phyloP scores from a whole-genome alignment of 2,797 vertebrate species.

The Typhlichthys eigenmanni region DNA sequence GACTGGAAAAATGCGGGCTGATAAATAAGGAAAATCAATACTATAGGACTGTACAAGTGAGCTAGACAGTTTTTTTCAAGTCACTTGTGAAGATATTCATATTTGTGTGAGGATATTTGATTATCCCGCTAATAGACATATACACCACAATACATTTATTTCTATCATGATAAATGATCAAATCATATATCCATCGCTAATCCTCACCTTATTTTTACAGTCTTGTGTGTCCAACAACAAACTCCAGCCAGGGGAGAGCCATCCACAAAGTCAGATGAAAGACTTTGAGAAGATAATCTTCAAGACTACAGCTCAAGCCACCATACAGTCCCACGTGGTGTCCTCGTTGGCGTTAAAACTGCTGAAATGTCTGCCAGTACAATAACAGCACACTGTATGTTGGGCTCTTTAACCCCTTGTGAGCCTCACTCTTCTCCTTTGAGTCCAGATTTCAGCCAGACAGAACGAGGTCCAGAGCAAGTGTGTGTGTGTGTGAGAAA shows the following conservation, averaged over 20 bases:
- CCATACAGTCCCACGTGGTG: slow-evolving; percentile 16
- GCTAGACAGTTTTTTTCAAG: too few species aligned
- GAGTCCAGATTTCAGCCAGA: slow-evolving; percentile 33
- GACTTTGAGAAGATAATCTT: slow-evolving; percentile 2
- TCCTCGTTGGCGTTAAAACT: neutral
- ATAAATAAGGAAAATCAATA: too few species aligned
- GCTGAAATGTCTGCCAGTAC: neutral
- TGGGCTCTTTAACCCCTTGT: neutral
- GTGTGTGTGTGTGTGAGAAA: neutral
- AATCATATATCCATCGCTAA: neutral
- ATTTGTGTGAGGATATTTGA: too few species aligned
- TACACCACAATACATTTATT: too few species aligned
- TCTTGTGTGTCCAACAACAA: slow-evolving; percentile 31
- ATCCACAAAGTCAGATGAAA: slow-evolving; percentile 19
- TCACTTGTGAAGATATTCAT: too few species aligned
- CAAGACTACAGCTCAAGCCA: slow-evolving; percentile 23
- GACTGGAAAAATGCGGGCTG: too few species aligned
- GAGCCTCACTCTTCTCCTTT: neutral
- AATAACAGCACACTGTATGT: neutral
- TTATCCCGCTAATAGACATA: too few species aligned
- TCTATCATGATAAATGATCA: neutral
- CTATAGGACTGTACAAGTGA: too few species aligned
- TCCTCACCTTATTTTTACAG: slow-evolving; percentile 54
- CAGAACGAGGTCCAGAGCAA: neutral
- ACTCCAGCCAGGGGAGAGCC: slow-evolving; percentile 14